phyloP scores from a whole-genome alignment of 2,888 invertebrate species.

The Sarcophaga carnaria region DNA sequence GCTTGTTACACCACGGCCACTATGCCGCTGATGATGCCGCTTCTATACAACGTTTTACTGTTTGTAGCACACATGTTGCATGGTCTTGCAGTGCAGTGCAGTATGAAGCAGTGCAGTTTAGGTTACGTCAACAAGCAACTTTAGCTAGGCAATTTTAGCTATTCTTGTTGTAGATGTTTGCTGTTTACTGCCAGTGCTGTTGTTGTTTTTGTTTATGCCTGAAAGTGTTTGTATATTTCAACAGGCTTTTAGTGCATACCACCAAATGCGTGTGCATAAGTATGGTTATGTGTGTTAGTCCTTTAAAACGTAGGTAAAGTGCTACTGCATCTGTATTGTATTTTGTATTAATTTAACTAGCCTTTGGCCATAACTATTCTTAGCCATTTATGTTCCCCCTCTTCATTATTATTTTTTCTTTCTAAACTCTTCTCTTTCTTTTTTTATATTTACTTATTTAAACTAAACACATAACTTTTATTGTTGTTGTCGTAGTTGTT shows the following conservation, averaged over 20 bases:
- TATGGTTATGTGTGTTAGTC: neutral
- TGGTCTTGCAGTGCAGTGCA: neutral
- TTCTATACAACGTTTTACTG: slow-evolving; percentile 49
- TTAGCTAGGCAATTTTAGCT: slow-evolving; percentile 41
- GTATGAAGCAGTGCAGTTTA: slow-evolving; percentile 1
- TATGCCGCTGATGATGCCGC: slow-evolving; percentile 61
- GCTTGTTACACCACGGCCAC: slow-evolving; percentile 42
- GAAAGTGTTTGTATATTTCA: slow-evolving; percentile 49
- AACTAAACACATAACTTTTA: neutral
- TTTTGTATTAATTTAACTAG: slow-evolving; percentile 60
- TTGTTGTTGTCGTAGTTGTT: neutral
- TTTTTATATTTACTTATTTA: neutral
- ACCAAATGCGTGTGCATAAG: neutral
- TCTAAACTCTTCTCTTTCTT: neutral
- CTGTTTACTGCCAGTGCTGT: neutral
- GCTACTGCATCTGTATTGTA: slow-evolving; percentile 61
- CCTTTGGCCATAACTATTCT: slow-evolving; percentile 59
- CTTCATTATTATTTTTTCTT: slow-evolving; percentile 20
- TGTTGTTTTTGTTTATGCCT: slow-evolving; percentile 35
- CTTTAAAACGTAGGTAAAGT: slow-evolving; percentile 45
- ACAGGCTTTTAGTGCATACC: slow-evolving; percentile 17
- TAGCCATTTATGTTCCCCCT: slow-evolving; percentile 52
- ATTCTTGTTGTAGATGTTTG: neutral
- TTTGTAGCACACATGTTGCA: slow-evolving; percentile 36
- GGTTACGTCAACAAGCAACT: slow-evolving; percentile 52